Evolutionary conservation across 2,797 vertebrate species (phyloP).

Genomic region (Manis pentadactyla): DNA sequence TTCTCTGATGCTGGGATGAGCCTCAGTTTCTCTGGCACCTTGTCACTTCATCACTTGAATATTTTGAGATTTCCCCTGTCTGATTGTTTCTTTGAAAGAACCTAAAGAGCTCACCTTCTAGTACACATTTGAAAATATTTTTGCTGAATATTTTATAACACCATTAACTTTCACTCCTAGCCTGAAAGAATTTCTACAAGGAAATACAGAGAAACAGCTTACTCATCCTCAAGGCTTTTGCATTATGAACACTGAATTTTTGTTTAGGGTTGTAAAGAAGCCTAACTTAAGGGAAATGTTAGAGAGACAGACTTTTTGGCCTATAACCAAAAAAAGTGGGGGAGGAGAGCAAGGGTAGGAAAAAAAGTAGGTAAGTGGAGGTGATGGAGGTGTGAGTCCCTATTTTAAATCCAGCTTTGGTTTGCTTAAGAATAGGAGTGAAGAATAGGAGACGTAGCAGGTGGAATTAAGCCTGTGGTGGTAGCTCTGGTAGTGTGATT

Average conservation of each 20-base stretch:
- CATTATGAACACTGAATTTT: background rate
- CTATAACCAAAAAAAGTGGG: background rate
- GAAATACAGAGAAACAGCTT: slow-evolving; percentile 1
- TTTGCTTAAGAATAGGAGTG: background rate
- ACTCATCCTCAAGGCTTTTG: background rate
- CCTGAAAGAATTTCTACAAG: background rate
- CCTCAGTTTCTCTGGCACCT: background rate
- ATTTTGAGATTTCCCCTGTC: background rate
- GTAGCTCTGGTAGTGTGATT: background rate
- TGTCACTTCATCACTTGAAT: background rate
- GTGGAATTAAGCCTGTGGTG: background rate
- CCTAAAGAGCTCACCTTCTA: background rate
- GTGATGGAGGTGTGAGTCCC: background rate
- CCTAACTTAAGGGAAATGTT: background rate
- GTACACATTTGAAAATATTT: background rate
- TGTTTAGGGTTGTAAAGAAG: background rate
- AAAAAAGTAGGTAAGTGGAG: background rate
- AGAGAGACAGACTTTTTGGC: background rate
- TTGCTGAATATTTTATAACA: background rate
- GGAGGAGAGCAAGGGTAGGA: background rate
- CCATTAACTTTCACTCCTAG: background rate
- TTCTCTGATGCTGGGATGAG: background rate
- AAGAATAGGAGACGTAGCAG: background rate
- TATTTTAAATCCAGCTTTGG: background rate
- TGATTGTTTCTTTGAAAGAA: background rate